phyloP scores from a whole-genome alignment of 1,140 invertebrate genomes.

The Monochamus saltuarius region DNA sequence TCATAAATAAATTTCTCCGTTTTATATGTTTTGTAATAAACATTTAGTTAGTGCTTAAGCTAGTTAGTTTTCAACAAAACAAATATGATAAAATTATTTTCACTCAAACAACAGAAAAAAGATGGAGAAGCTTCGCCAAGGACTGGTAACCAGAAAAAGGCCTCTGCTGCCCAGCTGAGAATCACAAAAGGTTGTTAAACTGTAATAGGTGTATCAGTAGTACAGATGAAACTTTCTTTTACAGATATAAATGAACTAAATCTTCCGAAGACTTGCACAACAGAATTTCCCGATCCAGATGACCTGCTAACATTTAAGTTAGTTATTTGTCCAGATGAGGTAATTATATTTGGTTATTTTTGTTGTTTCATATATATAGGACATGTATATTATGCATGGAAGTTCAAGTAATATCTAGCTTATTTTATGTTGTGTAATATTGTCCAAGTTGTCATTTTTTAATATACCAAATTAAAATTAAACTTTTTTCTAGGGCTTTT shows the following conservation, averaged over 20 bases:
- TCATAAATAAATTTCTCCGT: too few species aligned
- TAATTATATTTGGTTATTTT: slow-evolving; percentile 20
- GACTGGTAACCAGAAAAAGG: slow-evolving; percentile 78
- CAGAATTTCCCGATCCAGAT: slow-evolving; percentile 95
- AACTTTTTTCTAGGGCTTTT: slow-evolving; percentile 76
- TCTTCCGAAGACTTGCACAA: slow-evolving; percentile 94
- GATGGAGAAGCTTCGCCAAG: slow-evolving; percentile 83
- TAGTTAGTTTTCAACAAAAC: neutral
- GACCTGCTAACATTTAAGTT: slow-evolving; percentile 96
- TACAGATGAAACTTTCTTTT: slow-evolving; percentile 46
- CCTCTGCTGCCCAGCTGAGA: slow-evolving; percentile 92
- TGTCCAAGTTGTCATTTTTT: neutral
- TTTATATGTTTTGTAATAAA: too few species aligned
- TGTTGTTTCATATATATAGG: too few species aligned
- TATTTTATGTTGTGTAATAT: too few species aligned
- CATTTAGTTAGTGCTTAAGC: too few species aligned
- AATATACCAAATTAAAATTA: neutral
- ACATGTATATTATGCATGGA: neutral
- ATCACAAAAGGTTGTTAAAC: slow-evolving; percentile 88
- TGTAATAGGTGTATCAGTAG: neutral
- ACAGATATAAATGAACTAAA: slow-evolving; percentile 97
- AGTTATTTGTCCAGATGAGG: slow-evolving; percentile 95
- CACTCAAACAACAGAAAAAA: slow-evolving; percentile 96
- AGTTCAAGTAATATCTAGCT: too few species aligned
- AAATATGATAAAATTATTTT: slow-evolving; percentile 96